A percentile compares a stretch with the other conserved stretches of the same genome.
Conservation (phyloP, 2,888 invertebrate species). For the Apotomis betuletana region DNA sequence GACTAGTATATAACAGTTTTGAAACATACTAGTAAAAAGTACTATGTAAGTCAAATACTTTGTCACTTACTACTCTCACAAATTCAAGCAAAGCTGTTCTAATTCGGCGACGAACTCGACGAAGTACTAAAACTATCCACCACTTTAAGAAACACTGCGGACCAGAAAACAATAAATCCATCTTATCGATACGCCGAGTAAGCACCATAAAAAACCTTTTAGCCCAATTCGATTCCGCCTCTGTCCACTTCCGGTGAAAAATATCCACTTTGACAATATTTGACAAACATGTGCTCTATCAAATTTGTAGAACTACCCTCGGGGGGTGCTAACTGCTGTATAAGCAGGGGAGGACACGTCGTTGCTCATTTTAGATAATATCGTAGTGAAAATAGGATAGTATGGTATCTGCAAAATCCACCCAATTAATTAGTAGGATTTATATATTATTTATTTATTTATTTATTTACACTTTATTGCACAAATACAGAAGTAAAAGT, state of each 20-base stretch:
- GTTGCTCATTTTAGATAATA: slow-evolving; percentile 29
- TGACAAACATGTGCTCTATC: slow-evolving; percentile 38
- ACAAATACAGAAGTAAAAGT: too few relatives aligned
- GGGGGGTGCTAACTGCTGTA: slow-evolving; percentile 34
- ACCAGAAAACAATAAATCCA: slow-evolving; percentile 19
- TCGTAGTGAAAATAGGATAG: slow-evolving; percentile 1
- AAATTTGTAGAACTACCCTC: slow-evolving; percentile 39
- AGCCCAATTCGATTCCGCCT: slow-evolving; percentile 27
- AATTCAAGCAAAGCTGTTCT: too few relatives aligned
- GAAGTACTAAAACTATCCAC: neutral
- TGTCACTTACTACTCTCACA: too few relatives aligned
- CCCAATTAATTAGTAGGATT: too few relatives aligned
- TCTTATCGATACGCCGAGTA: slow-evolving; percentile 10
- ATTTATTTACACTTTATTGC: too few relatives aligned
- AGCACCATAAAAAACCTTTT: slow-evolving; percentile 16
- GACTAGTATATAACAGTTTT: too few relatives aligned
- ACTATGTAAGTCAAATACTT: too few relatives aligned
- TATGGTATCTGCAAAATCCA: neutral
- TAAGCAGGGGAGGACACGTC: slow-evolving; percentile 27
- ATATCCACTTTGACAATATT: slow-evolving; percentile 31
- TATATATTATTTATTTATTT: too few relatives aligned
- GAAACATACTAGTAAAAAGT: too few relatives aligned
- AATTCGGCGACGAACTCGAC: neutral
- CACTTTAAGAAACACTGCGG: neutral
- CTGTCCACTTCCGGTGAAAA: slow-evolving; percentile 11